phyloP scores from a whole-genome alignment of 64 coral and sea anemone species.

The Actinia equina region DNA sequence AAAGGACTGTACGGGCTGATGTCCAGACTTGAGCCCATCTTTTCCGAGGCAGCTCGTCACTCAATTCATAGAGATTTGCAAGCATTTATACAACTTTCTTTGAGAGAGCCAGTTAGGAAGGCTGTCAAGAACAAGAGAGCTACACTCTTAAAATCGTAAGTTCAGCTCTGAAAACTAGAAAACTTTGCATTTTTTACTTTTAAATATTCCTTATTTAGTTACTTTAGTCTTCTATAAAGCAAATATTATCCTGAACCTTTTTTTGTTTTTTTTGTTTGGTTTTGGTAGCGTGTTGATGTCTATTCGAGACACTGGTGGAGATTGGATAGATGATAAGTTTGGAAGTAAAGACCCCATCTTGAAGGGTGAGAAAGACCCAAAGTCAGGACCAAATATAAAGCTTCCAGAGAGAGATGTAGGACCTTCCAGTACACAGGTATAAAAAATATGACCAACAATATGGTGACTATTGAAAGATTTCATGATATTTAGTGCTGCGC shows the following conservation, averaged over 20 bases:
- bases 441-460: neutral
- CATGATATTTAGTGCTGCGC: too few species aligned
- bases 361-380: slow-evolving; percentile 94
- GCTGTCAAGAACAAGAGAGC: slow-evolving; percentile 91
- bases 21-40: slow-evolving; percentile 82
- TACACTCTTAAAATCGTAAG: slow-evolving; percentile 94
- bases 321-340: slow-evolving; percentile 67
- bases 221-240: neutral
- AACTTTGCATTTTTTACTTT: too few species aligned
- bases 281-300: slow-evolving; percentile 73
- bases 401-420: slow-evolving; percentile 81
- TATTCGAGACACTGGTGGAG: slow-evolving; percentile 92
- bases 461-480: too few species aligned
- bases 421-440: slow-evolving; percentile 96
- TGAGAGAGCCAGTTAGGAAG: slow-evolving; percentile 88
- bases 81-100: slow-evolving; percentile 65
- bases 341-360: slow-evolving; percentile 78
- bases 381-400: slow-evolving; percentile 66
- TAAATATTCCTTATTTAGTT: neutral
- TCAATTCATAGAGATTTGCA: slow-evolving; percentile 82
- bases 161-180: neutral
- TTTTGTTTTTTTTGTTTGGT: neutral
- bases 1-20: slow-evolving; percentile 95
- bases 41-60: slow-evolving; percentile 85
- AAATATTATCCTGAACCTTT: too few species aligned